Evolutionary conservation across 2,888 invertebrate species (phyloP), one percentile per base, ranked within the genome.

Genomic region (Allacma fusca): DNA sequence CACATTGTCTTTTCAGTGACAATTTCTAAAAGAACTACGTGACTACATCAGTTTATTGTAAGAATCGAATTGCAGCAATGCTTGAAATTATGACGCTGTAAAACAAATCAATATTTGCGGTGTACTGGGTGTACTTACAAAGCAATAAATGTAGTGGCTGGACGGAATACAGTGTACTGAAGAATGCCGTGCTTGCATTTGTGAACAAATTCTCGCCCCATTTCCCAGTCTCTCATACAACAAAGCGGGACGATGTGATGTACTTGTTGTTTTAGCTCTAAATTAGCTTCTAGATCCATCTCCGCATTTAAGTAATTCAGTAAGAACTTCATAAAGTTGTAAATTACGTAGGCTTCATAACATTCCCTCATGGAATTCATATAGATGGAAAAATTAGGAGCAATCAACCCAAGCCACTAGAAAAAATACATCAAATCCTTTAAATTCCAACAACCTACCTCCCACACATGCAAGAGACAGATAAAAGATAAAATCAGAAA

Each of bases 281-380:
- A 78, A 75, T 83, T 90, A 1, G 92, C 92, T 86, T 95, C 95
- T 81, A 97, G 88, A 86, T 96, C 94, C 88, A 93, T 92, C 86
- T 93, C 94, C 85, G 92, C 86, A 88, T 94, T 93, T 73, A 98
- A 89, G 87, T 95, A 98, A 86, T 95, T 95, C 79, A 97, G 88
- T 83, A 98, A 89, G 87, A 94, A 98, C 85, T 93, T 94, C 96
- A 97, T 96, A 86, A 98, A 98, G 88, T 97, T 97, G 87, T 98
- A 97, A 85, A 98, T 97, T 1, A 97, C 97, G 89, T 97, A 98
- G 0, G 97, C 97, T 88, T 98, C 98, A 86, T 97, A 98, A 86
- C 97, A 97, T 89, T 98, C 97, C 86, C 97, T 90, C 73, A 95
- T 87, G 84, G 95, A 95, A 87, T 98, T 97, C 85, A 97, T 91